A percentile compares a stretch with the other conserved stretches of the same genome.
Conservation (phyloP, 2,888 invertebrate species). For the Agrenia bidenticulata region DNA sequence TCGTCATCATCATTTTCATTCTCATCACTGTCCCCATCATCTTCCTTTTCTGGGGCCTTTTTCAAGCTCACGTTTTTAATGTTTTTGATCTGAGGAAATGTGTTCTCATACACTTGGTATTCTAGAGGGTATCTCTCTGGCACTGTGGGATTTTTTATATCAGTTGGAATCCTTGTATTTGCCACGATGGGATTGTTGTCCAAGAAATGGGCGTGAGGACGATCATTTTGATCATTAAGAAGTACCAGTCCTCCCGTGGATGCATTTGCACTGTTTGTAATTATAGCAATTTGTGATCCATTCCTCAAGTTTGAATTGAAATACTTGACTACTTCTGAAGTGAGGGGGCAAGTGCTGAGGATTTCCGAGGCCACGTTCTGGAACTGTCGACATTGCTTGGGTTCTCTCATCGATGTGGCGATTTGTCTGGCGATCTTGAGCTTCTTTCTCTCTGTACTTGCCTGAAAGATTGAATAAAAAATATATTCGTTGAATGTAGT, state of each 20-base stretch:
- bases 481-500: background rate
- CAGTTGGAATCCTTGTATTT: slow-evolving; percentile 24
- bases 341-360: slow-evolving; percentile 29
- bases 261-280: slow-evolving; percentile 10
- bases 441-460: slow-evolving; percentile 24
- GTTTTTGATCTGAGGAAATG: background rate
- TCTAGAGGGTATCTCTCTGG: slow-evolving; percentile 15
- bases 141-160: slow-evolving; percentile 37
- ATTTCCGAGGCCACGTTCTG: slow-evolving; percentile 23
- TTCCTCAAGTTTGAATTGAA: slow-evolving; percentile 33
- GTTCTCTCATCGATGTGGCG: slow-evolving; percentile 24
- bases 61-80: slow-evolving; percentile 1
- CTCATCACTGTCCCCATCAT: slow-evolving; percentile 12
- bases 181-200: slow-evolving; percentile 33
- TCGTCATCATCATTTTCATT: background rate
- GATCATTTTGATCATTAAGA: slow-evolving; percentile 17
- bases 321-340: slow-evolving; percentile 37
- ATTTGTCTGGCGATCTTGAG: slow-evolving; percentile 30
- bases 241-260: slow-evolving; percentile 21
- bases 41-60: slow-evolving; percentile 8
- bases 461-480: slow-evolving; percentile 19
- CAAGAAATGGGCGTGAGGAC: slow-evolving; percentile 27
- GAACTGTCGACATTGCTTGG: slow-evolving; percentile 35
- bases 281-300: slow-evolving; percentile 26
- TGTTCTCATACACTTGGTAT: slow-evolving; percentile 7